A percentile compares a stretch with the other conserved stretches of the same genome.
phyloP scores from a whole-genome alignment of 2,113 vertebrate species.

The Boulengeromyrus knoepffleri region DNA sequence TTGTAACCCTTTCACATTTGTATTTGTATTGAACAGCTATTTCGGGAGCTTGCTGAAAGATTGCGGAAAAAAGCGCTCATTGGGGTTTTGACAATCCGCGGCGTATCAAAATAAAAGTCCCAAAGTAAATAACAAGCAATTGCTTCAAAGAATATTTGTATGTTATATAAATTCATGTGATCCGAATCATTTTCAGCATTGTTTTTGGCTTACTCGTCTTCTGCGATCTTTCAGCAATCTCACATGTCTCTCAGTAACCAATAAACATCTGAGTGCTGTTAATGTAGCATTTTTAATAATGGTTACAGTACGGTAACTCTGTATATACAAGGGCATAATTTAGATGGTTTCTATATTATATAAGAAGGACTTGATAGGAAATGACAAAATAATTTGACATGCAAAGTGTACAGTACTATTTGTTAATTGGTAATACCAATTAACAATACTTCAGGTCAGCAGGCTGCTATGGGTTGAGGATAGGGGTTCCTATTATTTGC shows the following conservation, averaged over 20 bases:
- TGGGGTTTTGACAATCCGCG: too few species aligned
- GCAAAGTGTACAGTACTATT: not conserved
- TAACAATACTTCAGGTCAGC: not conserved
- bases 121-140: too few species aligned
- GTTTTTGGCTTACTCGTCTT: too few species aligned
- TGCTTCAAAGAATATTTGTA: too few species aligned
- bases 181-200: too few species aligned
- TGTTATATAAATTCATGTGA: too few species aligned
- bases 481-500: not conserved
- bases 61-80: not conserved
- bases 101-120: too few species aligned
- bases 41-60: not conserved
- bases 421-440: not conserved
- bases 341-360: too few species aligned
- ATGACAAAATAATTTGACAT: not conserved
- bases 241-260: not conserved
- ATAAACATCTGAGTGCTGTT: not conserved
- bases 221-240: not conserved
- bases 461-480: not conserved
- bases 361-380: too few species aligned
- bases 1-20: not conserved
- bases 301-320: not conserved
- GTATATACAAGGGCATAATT: not conserved
- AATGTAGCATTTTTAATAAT: not conserved
- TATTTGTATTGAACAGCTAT: not conserved